A percentile compares a stretch with the other conserved stretches of the same genome.
These are phyloP conservation scores for Ondatra zibethicus DNA, from an alignment of 2,113 vertebrate genomes.

Conservation along the genomic window DNA sequence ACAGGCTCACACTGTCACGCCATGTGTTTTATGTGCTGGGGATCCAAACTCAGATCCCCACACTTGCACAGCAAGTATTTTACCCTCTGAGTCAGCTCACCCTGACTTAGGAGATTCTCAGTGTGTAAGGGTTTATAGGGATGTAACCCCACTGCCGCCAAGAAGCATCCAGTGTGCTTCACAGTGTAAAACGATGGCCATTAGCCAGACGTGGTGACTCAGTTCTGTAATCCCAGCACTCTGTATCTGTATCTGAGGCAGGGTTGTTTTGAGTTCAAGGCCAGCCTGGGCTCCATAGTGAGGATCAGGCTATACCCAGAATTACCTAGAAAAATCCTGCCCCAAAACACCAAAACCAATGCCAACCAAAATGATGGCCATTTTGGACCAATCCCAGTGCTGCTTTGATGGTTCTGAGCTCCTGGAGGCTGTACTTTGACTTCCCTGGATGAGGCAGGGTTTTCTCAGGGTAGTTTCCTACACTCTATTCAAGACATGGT, in stretches of 20 bases:
- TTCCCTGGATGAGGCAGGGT: background rate
- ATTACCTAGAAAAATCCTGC: background rate
- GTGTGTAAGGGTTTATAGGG: background rate
- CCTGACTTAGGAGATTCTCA: background rate
- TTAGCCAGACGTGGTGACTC: background rate
- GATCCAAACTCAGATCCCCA: background rate
- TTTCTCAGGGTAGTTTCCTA: background rate
- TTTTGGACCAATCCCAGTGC: background rate
- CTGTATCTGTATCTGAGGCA: background rate
- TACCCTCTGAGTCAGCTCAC: background rate
- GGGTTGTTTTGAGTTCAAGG: background rate
- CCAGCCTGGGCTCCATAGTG: background rate
- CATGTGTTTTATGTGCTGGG: background rate
- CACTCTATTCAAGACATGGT: background rate
- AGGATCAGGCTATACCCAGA: background rate
- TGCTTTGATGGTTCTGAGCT: rapidly evolving
- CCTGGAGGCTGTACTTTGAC: rapidly evolving
- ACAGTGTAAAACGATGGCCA: too few relatives aligned
- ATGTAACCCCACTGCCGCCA: too few relatives aligned
- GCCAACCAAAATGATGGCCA: background rate
- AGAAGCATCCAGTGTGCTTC: background rate
- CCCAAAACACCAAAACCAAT: background rate
- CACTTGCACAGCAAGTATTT: background rate
- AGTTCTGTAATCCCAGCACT: background rate
- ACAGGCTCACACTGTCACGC: background rate